Conservation (phyloP, 2,113 vertebrate species). For the Strix uralensis region DNA sequence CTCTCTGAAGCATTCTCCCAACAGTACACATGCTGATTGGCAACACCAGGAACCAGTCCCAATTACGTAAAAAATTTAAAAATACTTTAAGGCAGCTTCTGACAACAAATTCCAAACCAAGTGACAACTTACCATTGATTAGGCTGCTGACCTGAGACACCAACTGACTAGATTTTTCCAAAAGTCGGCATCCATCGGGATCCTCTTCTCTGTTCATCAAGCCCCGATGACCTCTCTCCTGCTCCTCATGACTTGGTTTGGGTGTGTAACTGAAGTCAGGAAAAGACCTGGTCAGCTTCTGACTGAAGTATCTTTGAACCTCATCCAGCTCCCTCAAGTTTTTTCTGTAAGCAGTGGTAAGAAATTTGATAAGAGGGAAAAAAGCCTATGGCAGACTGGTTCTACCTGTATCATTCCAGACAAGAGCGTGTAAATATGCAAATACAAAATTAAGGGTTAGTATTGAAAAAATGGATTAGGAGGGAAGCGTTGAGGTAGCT, state of each 20-base stretch:
- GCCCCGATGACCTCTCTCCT: neutral
- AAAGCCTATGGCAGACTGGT: neutral
- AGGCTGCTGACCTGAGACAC: slow-evolving; percentile 84
- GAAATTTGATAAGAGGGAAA: neutral
- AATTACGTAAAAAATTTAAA: rapidly evolving
- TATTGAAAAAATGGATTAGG: neutral
- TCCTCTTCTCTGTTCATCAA: neutral
- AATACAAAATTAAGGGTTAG: neutral
- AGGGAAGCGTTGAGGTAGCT: neutral
- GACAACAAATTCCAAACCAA: neutral
- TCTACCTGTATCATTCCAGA: neutral
- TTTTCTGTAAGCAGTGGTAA: slow-evolving; percentile 71
- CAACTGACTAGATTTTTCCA: slow-evolving; percentile 79
- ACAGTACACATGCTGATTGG: rapidly evolving
- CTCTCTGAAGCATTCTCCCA: neutral
- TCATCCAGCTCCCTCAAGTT: slow-evolving; percentile 93
- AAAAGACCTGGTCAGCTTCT: slow-evolving; percentile 82
- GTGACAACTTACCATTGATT: slow-evolving; percentile 77
- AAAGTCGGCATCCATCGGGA: slow-evolving; percentile 45
- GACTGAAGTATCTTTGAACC: slow-evolving; percentile 89
- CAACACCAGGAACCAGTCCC: neutral
- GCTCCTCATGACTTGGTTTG: neutral
- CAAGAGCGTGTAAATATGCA: neutral
- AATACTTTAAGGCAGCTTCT: neutral
- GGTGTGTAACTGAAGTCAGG: slow-evolving; percentile 28